A percentile compares a stretch with the other conserved stretches of the same genome.
Conservation (phyloP, 1,140 invertebrate genomes). For the Pachyrhynchus sulphureomaculatus region DNA sequence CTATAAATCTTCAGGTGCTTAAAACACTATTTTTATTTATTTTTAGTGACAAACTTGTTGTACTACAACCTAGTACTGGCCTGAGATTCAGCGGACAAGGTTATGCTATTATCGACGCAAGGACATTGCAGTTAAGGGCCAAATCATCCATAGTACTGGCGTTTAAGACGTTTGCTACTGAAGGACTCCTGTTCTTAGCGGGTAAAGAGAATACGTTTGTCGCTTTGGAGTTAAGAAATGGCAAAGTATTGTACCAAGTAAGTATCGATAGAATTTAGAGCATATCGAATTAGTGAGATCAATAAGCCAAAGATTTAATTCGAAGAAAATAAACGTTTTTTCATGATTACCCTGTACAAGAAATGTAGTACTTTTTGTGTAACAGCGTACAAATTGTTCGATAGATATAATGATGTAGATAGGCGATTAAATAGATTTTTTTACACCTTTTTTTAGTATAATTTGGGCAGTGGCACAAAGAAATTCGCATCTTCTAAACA, state of each 20-base stretch:
- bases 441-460: conserved; percentile 57
- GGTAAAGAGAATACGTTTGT: conserved; percentile 74
- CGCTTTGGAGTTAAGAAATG: conserved; percentile 79
- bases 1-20: no score
- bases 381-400: no score
- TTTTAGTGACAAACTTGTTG: conserved; percentile 64
- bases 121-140: conserved; percentile 56
- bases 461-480: conserved; percentile 64
- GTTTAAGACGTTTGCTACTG: conserved; percentile 83
- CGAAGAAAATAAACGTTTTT: no score
- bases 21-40: no score
- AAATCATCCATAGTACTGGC: conserved; percentile 66
- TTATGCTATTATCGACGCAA: conserved; percentile 70
- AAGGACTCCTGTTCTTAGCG: conserved; percentile 87
- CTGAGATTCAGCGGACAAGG: conserved; percentile 85
- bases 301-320: no score
- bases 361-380: no score
- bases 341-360: no score
- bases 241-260: conserved; percentile 71
- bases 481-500: conserved; percentile 52
- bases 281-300: no score
- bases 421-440: no score
- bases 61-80: conserved; percentile 65
- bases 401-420: no score
- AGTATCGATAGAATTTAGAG: no score